Conservation (phyloP, 2,797 vertebrate species). For the Coilia nasus region DNA sequence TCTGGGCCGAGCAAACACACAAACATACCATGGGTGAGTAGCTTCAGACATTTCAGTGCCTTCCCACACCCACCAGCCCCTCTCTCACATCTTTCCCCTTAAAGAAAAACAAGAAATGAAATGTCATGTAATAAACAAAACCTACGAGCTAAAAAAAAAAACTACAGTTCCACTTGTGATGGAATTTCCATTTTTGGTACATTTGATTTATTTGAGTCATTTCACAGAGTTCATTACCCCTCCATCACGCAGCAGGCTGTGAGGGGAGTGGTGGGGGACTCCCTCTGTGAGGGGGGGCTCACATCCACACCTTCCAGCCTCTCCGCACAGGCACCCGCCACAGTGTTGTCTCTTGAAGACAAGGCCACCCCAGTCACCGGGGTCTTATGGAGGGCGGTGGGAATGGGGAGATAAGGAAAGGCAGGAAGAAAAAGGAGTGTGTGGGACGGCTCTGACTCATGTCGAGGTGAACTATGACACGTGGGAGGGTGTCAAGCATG, state of each 20-base stretch:
- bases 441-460: neutral
- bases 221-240: conserved; percentile 57
- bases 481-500: conserved; percentile 4
- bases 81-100: neutral
- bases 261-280: neutral
- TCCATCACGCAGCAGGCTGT: neutral
- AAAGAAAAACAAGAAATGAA: conserved; percentile 52
- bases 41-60: conserved; percentile 54
- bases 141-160: neutral
- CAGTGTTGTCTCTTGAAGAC: neutral
- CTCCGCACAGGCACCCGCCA: neutral
- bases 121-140: conserved; percentile 35
- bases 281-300: neutral
- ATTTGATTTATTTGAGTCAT: conserved; percentile 50
- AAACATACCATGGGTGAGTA: conserved; percentile 60
- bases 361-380: neutral
- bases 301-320: neutral
- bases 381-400: neutral
- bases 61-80: neutral
- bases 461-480: neutral
- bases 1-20: conserved; percentile 36
- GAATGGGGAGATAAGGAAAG: neutral
- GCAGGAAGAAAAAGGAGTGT: neutral
- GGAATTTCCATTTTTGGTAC: conserved; percentile 46
- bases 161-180: conserved; percentile 54